Evolutionary conservation across 92 coral and sea anemone species (phyloP), one percentile per base, ranked within the genome.

Genomic region (Nematostella vectensis): DNA sequence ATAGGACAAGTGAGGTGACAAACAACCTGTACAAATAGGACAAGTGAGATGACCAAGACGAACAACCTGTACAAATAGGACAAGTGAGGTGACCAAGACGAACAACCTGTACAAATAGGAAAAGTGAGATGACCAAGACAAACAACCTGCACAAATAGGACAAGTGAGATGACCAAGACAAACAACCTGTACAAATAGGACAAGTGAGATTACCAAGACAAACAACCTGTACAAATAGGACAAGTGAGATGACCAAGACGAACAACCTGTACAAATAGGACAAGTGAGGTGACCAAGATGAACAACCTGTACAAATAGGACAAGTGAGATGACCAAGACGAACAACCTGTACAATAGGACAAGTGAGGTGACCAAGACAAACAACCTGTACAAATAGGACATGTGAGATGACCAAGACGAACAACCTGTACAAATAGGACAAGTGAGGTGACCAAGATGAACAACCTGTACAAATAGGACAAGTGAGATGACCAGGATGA

Each of bases 21-120:
- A n/a, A n/a, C n/a, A n/a, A n/a, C n/a, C n/a, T n/a, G n/a, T n/a
- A n/a, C n/a, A n/a, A n/a, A n/a, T n/a, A n/a, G n/a, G 79, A 29
- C 98, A 82, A 12, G 98, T 95, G 37, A 95, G 98, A 30, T 91
- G 98, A 25, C 98, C 98, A 24, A 91, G 54, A 37, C 98, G 72
- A 10, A 91, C 95, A 50, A 88, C 89, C 98, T 91, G 20, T 1
- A 36, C 25, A 13, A 40, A 1, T 13, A 29, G 15, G 79, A 29
- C 98, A 82, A 12, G 98, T 95, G 37, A 95, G 98, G 30, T 91
- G 98, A 25, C 98, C 98, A 24, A 91, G 54, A 37, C 98, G 72
- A 10, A 91, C 95, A 50, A 88, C 89, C 98, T 91, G 20, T 1
- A 36, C 25, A 13, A 40, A 1, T 13, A 29, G 17, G 39, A 50